A percentile compares a stretch with the other conserved stretches of the same genome.
Conservation (phyloP, 1,140 invertebrate species). For the Periplaneta americana region DNA sequence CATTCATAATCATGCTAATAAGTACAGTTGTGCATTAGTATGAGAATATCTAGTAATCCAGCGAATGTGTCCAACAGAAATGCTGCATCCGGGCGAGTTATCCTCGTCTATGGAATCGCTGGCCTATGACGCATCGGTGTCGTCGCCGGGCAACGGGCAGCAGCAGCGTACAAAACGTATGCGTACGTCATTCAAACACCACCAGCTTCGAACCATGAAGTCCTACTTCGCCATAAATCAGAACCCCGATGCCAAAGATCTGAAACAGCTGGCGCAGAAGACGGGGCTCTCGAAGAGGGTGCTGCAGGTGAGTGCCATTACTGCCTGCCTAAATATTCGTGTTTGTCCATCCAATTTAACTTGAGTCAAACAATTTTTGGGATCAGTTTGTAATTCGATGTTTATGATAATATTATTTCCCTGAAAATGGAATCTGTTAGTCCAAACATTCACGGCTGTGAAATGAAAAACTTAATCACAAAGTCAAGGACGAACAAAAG, state of each 20-base stretch:
- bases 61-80: constrained; percentile 60
- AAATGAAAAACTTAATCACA: no score
- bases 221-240: constrained; percentile 95
- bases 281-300: constrained; percentile 95
- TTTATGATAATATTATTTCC: no score
- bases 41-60: constrained; percentile 34
- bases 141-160: constrained; percentile 30
- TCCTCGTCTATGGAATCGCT: constrained; percentile 73
- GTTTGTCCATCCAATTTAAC: no score
- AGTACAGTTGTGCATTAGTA: constrained; percentile 18
- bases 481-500: no score
- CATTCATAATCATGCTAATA: no score
- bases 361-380: no score
- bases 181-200: constrained; percentile 95
- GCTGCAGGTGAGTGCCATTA: constrained; percentile 78
- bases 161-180: constrained; percentile 79
- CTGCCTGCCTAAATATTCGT: no score
- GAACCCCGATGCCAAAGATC: constrained; percentile 94
- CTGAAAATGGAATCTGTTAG: no score
- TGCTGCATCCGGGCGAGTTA: constrained; percentile 63
- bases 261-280: constrained; percentile 92
- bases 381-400: no score
- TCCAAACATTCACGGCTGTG: no score
- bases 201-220: constrained; percentile 96
- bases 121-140: constrained; percentile 63